A percentile compares a stretch with the other conserved stretches of the same genome.
Conservation (phyloP, 2,888 invertebrate genomes). For the Euzetes globulus region DNA sequence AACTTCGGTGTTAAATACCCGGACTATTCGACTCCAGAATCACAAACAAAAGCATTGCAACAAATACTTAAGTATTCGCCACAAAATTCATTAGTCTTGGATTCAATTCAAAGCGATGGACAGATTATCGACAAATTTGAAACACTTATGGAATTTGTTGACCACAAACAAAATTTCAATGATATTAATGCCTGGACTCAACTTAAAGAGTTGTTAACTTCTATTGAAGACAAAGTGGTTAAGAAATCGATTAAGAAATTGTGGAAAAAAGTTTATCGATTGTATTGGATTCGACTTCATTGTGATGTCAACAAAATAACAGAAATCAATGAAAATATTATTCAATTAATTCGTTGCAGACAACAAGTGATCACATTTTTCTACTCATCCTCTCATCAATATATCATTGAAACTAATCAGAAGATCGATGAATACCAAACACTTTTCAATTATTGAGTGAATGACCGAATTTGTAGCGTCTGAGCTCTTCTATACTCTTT, state of each 20-base stretch:
- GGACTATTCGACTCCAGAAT: background rate
- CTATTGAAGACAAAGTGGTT: background rate
- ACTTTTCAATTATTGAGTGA: no score
- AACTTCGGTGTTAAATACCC: constrained; percentile 22
- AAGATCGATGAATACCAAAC: background rate
- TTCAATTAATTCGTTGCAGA: constrained; percentile 5
- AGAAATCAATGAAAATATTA: background rate
- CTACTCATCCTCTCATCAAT: background rate
- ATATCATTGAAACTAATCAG: background rate
- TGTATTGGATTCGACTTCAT: background rate
- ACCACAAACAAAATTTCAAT: background rate
- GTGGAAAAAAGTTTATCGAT: background rate
- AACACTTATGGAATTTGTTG: background rate
- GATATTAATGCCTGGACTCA: background rate
- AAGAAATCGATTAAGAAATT: background rate
- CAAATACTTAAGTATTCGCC: background rate
- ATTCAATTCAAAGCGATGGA: background rate
- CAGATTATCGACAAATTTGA: background rate
- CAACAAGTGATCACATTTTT: background rate
- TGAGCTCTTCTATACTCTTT: no score
- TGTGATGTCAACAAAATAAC: background rate
- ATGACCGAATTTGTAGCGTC: no score
- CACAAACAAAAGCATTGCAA: background rate
- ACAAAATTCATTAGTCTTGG: background rate
- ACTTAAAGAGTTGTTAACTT: background rate